phyloP scores from a whole-genome alignment of 1,140 invertebrate species.

The Paralvinella palmiformis region DNA sequence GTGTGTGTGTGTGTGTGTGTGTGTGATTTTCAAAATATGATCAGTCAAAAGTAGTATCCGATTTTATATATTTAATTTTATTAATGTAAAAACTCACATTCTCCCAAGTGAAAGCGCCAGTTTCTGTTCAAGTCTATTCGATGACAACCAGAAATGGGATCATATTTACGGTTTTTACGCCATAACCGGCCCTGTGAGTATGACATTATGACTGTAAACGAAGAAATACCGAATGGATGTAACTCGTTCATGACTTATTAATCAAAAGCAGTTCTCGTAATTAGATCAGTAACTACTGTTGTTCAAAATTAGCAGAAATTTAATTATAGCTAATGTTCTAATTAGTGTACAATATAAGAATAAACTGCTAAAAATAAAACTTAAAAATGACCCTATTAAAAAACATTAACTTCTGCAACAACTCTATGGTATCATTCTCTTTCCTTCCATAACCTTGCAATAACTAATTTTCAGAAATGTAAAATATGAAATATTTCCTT shows the following conservation, averaged over 20 bases:
- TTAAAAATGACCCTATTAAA: conserved; percentile 14
- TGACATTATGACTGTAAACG: too few relatives aligned
- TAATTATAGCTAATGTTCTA: not conserved
- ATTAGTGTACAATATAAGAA: not conserved
- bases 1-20: too few relatives aligned
- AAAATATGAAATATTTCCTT: too few relatives aligned
- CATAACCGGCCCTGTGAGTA: conserved; percentile 44
- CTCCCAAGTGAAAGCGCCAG: conserved; percentile 19
- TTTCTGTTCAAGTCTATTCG: conserved; percentile 45
- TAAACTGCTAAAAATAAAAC: too few relatives aligned
- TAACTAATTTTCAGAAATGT: too few relatives aligned
- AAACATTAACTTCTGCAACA: conserved; percentile 49
- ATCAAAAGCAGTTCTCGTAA: too few relatives aligned
- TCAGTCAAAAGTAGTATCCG: too few relatives aligned
- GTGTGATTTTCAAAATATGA: too few relatives aligned
- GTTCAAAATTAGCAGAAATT: not conserved
- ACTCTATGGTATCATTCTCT: conserved; percentile 24
- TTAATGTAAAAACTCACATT: conserved; percentile 4
- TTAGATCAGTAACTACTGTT: not conserved
- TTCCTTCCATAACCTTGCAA: not conserved
- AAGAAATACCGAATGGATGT: too few relatives aligned
- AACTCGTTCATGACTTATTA: too few relatives aligned
- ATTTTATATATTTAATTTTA: too few relatives aligned
- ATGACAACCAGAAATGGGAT: not conserved
- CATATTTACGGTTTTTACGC: conserved; percentile 37